Base-by-base conservation (phyloP, 2,888 invertebrate genomes). In the Cyrtodaria siliqua region DNA sequence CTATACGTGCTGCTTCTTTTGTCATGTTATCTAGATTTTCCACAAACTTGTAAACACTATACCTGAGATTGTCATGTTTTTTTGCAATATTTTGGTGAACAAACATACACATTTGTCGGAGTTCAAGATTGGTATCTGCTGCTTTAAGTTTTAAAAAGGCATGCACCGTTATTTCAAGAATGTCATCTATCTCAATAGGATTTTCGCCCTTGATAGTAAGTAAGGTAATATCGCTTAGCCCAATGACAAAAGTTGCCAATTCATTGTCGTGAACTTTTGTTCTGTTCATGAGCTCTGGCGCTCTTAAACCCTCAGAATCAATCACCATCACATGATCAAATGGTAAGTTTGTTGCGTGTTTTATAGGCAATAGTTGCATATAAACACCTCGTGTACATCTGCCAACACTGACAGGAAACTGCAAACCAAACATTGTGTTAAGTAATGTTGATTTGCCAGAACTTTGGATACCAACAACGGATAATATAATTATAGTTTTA, bases 181-280 rank as follows among this genome's bases (percentile, higher is more conserved):
- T 20, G 3, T 52, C 52, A 52, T 14, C 14, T 6, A 52, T 52
- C 24, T 52, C 52, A 23, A 12, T 23, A 3, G 14, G 9, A 24
- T 24, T 52, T 24, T 52, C 52, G 6, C 52, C 52, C 23, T 9
- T 12, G 4, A 52, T 24, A 24, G 12, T 52, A 8, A 52, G 14
- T 24, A 52, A 23, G 2, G 52, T 52, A 14, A 52, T 52, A 24
- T 52, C 52, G 4, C 52, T 24, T 24, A 52, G 14, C 14, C 52
- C 52, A 14, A 24, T 52, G 2, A 52, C 52, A 52, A 52, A 52
- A 20, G 52, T 52, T 18, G 52, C 52, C 14, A 52, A 52, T 24
- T 52, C 52, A 4, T 24, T 24, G 52, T 52, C 52, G 24, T 52
- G 52, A 18, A 8, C 8, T 4, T 9, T 8, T 2, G 12, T 18